Percentiles rank a stretch among this genome's conserved stretches.
These are phyloP conservation scores for Salvelinus sp. DNA, from an alignment of 2,113 vertebrate species.

Conservation along the genomic window DNA sequence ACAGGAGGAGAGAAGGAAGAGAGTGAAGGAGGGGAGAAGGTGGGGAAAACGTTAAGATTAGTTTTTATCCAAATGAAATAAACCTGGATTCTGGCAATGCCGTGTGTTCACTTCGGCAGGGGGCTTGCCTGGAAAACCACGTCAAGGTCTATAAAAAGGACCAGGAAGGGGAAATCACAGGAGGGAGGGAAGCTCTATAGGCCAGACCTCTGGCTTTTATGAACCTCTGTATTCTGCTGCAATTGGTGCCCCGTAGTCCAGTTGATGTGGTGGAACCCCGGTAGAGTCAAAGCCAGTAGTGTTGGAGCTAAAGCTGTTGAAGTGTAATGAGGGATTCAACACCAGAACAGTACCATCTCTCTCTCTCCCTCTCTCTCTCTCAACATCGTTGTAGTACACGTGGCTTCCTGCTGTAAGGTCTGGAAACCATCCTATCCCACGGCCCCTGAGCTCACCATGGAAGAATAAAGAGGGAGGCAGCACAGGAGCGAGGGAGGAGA, in stretches of 20 bases:
- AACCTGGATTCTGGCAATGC: too few relatives aligned
- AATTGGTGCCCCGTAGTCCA: constrained; percentile 24
- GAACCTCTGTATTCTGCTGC: neutral
- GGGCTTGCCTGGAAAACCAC: constrained; percentile 36
- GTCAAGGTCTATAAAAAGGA: constrained; percentile 43
- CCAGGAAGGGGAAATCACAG: constrained; percentile 42
- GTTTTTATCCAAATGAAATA: too few relatives aligned
- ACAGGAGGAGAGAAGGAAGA: neutral
- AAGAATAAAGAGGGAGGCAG: neutral
- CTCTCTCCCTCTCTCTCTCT: neutral
- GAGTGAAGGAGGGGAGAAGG: neutral
- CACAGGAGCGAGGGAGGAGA: neutral
- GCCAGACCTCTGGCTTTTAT: neutral
- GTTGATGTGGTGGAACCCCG: constrained; percentile 21
- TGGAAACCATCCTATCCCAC: constrained; percentile 5
- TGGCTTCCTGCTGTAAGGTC: neutral
- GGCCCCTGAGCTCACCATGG: neutral
- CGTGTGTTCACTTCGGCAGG: too few relatives aligned
- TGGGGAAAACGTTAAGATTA: too few relatives aligned
- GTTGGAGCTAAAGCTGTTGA: too few relatives aligned
- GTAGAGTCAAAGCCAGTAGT: too few relatives aligned
- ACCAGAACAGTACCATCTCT: too few relatives aligned
- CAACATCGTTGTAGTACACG: neutral
- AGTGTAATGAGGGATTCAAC: too few relatives aligned
- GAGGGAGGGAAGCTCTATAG: neutral